These are phyloP conservation scores for Platichthys stellatus DNA, from an alignment of 2,113 vertebrate genomes.

Conservation along the genomic window DNA sequence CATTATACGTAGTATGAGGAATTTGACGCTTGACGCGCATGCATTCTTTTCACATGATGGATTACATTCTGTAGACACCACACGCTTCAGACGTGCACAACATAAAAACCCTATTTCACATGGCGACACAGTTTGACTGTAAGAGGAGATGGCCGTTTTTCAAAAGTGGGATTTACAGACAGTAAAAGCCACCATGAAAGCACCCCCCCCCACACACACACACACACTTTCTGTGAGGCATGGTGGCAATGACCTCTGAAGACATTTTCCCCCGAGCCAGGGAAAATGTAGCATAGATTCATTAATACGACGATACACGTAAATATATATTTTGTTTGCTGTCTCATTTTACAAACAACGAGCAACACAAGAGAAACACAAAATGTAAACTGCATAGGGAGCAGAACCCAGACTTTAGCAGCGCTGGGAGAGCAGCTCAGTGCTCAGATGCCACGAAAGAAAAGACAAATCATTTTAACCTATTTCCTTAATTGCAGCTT, in stretches of 20 bases:
- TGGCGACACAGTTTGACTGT: background rate
- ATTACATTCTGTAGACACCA: conserved; percentile 3
- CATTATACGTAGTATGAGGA: background rate
- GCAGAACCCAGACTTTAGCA: no score
- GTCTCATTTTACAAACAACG: background rate
- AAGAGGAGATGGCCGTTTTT: background rate
- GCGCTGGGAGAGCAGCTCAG: no score
- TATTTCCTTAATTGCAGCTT: background rate
- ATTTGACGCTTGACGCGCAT: background rate
- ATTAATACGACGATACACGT: background rate
- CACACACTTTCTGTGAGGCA: background rate
- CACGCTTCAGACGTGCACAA: background rate
- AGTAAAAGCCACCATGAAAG: conserved; percentile 8
- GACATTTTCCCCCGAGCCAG: background rate
- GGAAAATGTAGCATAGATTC: background rate
- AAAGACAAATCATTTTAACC: no score
- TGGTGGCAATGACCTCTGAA: background rate
- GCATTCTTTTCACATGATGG: conserved; percentile 32
- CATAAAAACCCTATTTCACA: conserved; percentile 8
- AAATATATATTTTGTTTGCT: background rate
- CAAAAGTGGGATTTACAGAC: conserved; percentile 4
- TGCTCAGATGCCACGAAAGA: no score
- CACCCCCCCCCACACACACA: background rate
- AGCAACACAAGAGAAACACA: background rate
- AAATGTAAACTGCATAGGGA: background rate